These are phyloP conservation scores for Penelope pileata DNA, from an alignment of 2,113 vertebrate genomes.

Conservation along the genomic window DNA sequence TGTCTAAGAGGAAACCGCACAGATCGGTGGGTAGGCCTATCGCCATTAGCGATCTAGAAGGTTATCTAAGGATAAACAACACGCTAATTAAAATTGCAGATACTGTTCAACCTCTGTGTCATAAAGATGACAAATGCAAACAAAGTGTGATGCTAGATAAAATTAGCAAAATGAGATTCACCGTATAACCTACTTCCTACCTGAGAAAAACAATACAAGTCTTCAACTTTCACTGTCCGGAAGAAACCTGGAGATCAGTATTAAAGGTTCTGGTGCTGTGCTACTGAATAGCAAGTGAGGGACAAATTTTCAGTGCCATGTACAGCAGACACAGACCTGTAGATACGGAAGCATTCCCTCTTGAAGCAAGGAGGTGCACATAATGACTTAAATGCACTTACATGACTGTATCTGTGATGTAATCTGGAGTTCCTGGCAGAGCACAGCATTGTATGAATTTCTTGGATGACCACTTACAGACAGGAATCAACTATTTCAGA, in stretches of 20 bases:
- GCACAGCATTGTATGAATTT: background rate
- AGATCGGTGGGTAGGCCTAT: conserved; percentile 10
- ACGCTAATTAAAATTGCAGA: conserved; percentile 40
- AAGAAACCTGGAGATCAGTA: background rate
- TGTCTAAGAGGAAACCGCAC: conserved; percentile 30
- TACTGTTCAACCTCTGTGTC: background rate
- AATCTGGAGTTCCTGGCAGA: accelerated
- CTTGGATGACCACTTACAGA: background rate
- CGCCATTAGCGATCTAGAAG: conserved; percentile 52
- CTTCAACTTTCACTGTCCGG: background rate
- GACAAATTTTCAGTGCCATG: background rate
- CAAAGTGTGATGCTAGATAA: background rate
- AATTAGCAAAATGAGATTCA: background rate
- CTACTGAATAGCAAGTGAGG: background rate
- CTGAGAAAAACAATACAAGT: background rate
- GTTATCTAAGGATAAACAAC: conserved; percentile 57
- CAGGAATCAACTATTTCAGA: background rate
- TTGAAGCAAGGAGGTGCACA: background rate
- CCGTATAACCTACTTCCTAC: background rate
- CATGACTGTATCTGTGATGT: background rate
- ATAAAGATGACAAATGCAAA: background rate
- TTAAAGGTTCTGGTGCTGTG: background rate
- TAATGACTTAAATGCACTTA: too few relatives aligned
- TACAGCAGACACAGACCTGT: background rate
- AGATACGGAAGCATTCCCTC: background rate